Base-by-base conservation (phyloP, 2,888 invertebrate species). In the Lordiphosa fenestrarum region DNA sequence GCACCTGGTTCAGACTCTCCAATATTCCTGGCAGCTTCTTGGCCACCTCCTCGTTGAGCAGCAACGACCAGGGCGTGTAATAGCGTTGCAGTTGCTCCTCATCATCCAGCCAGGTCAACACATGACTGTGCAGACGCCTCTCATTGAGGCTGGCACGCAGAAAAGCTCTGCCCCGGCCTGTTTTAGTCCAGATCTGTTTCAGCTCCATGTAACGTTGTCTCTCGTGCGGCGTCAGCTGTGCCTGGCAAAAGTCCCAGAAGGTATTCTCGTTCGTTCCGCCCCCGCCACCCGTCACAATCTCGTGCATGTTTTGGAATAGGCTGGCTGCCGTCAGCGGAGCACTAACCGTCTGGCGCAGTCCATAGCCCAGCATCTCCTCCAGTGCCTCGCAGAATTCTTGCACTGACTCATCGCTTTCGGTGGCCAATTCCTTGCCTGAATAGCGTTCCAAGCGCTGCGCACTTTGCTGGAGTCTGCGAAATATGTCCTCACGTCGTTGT, bases 121-220 rank as follows among this genome's bases (percentile, higher is more conserved):
- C 91, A 90, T 96, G 92, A 90, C 94, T 93, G 85, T 96, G 96
- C 41, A 98, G 91, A 0, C 97, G 96, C 76, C 95, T 93, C 88
- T 98, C 98, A 91, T 98, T 98, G 21, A 98, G 91, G 3, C 96
- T 92, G 13, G 97, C 94, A 68, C 98, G 91, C 25, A 98, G 92
- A 93, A 98, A 98, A 21, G 98, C 96, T 82, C 96, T 92, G 0
- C 87, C 86, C 7, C 87, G 85, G 2, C 89, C 90, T 13, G 73
- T 71, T 87, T 95, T 95, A 0, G 94, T 94, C 89, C 92, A 92
- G 42, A 95, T 91, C 61, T 91, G 89, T 66, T 91, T 91, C 60
- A 96, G 89, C 5, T 94, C 92, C 76, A 93, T 92, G 88, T 95
- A 98, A 51, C 98, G 92, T 86, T 96, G 95, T 63, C 94, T 93